These are phyloP conservation scores for Morpho deidamia DNA, from an alignment of 2,888 invertebrate genomes.

Conservation along the genomic window DNA sequence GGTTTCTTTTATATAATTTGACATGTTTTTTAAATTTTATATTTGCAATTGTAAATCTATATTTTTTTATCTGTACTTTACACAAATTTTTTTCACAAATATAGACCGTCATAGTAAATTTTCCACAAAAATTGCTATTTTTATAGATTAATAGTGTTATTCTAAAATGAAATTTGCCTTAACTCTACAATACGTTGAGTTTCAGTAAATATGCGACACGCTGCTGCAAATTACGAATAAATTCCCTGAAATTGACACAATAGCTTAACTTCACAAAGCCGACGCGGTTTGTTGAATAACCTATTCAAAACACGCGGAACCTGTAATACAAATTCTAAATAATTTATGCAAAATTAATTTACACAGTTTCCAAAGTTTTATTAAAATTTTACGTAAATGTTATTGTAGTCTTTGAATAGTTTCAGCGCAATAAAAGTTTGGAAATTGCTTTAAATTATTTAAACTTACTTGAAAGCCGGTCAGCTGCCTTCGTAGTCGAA, in stretches of 20 bases:
- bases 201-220: slow-evolving; percentile 20
- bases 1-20: too few species aligned
- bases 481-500: neutral
- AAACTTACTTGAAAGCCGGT: slow-evolving; percentile 10
- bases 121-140: too few species aligned
- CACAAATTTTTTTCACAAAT: too few species aligned
- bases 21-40: too few species aligned
- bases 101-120: too few species aligned
- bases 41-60: too few species aligned
- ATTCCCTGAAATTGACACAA: slow-evolving; percentile 11
- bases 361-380: slow-evolving; percentile 6
- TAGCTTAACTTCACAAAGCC: slow-evolving; percentile 1
- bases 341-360: neutral
- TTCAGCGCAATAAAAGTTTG: slow-evolving; percentile 5
- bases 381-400: slow-evolving; percentile 2
- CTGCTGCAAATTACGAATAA: slow-evolving; percentile 14
- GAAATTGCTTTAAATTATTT: neutral
- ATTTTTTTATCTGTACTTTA: too few species aligned
- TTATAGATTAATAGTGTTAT: neutral
- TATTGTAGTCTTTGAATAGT: slow-evolving; percentile 3
- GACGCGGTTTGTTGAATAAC: neutral
- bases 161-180: neutral
- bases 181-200: slow-evolving; percentile 16
- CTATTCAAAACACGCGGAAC: neutral
- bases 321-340: neutral